Evolutionary conservation across 2,888 invertebrate genomes (phyloP), one percentile per base, ranked within the genome.

Genomic region (Lasius platythorax): DNA sequence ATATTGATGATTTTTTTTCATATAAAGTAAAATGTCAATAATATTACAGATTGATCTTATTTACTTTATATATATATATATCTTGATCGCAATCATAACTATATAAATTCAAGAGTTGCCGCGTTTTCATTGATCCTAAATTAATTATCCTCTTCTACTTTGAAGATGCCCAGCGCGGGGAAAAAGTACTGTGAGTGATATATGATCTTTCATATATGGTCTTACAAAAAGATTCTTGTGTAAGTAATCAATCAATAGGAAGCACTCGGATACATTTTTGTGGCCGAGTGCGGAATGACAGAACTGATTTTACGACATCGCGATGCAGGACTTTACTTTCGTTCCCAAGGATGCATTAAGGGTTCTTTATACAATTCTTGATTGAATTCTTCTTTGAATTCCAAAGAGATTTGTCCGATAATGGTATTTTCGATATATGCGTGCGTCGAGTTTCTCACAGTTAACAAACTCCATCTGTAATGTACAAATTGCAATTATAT

Each of bases 291-390:
- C 28, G 18, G 50, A 64, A 76, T 50, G 64, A 64, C 64, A 75
- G 63, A 63, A 75, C 46, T 46, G 33, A 50, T 64, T 46, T 64
- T 33, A 75, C 33, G 23, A 76, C 37, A 50, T 53, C 50, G 50
- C 18, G 23, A 37, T 11, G 37, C 50, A 23, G 37, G 18, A 66
- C 8, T 30, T 64, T 28, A 37, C 76, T 76, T 66, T 37, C 37
- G 50, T 66, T 76, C 18, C 2, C 53, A 76, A 76, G 53, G 50
- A 82, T 87, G 84, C 84, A 89, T 89, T 89, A 89, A 85, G 75
- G 82, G 66, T 75, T 73, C 33, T 75, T 73, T 28, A 76, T 66
- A 68, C 37, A 74, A 68, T 75, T 82, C 82, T 76, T 76, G 79
- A 85, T 89, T 86, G 67, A 86, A 12, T 72, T 23, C 23, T 23